Evolutionary conservation across 1,140 invertebrate genomes (phyloP).

Genomic region (Araneus ventricosus): DNA sequence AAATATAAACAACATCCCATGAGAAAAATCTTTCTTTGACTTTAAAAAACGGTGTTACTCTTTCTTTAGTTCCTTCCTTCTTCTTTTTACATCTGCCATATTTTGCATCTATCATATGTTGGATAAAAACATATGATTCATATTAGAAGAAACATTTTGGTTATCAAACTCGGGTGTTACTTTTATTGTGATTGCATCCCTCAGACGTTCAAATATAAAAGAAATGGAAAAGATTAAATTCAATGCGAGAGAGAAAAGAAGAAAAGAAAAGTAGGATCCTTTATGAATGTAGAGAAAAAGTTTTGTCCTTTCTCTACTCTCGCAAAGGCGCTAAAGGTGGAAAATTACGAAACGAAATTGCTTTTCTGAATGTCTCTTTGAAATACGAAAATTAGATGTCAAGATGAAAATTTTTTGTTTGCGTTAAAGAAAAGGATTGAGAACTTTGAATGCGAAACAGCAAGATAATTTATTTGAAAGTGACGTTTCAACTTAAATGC

Average conservation of each 20-base stretch:
- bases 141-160: background rate
- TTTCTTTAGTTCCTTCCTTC: background rate
- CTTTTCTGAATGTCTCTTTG: constrained; percentile 27
- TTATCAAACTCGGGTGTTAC: constrained; percentile 41
- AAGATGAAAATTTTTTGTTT: background rate
- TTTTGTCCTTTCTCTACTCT: background rate
- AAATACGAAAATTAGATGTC: constrained; percentile 48
- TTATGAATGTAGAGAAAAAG: no score
- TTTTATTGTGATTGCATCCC: constrained; percentile 3
- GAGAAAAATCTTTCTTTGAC: background rate
- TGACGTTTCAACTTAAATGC: no score
- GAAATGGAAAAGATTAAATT: background rate
- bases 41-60: no score
- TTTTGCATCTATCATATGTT: constrained; percentile 43
- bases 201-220: background rate
- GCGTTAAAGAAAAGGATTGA: background rate
- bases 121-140: constrained; percentile 24
- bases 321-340: background rate
- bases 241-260: background rate
- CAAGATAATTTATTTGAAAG: background rate
- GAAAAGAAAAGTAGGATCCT: background rate
- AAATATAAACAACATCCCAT: background rate
- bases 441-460: background rate
- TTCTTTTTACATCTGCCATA: background rate
- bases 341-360: constrained; percentile 57